Conservation (phyloP, 2,113 vertebrate genomes). For the Isichthys henryi region DNA sequence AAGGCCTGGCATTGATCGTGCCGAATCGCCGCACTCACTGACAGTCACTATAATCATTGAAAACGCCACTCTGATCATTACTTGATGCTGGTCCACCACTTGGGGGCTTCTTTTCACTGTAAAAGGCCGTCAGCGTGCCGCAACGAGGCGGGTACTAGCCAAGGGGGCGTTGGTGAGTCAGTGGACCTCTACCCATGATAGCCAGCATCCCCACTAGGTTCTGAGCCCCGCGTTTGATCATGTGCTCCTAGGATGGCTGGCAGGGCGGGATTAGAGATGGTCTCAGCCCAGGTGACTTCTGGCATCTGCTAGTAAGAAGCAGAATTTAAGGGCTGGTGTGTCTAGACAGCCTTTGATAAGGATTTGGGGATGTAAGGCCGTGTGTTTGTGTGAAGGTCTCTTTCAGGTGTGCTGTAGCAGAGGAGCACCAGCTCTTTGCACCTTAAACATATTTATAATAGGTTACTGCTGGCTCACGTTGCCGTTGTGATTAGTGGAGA, state of each 20-base stretch:
- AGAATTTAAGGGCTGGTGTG: neutral
- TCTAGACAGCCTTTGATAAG: neutral
- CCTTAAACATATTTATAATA: constrained; percentile 72
- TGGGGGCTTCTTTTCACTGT: neutral
- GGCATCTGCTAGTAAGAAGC: neutral
- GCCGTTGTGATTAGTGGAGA: constrained; percentile 46
- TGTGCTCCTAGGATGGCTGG: neutral
- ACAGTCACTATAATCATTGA: constrained; percentile 5
- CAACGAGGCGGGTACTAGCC: too few relatives aligned
- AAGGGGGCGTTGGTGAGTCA: neutral
- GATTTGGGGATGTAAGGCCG: neutral
- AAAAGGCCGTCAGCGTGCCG: neutral
- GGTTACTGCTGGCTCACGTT: constrained; percentile 64
- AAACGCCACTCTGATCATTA: constrained; percentile 11
- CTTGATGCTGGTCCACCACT: constrained; percentile 18
- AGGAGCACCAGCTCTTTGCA: constrained; percentile 56
- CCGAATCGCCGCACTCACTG: constrained; percentile 13
- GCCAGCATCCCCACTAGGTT: neutral
- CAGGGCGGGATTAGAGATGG: neutral
- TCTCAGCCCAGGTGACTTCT: neutral
- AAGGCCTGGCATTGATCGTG: constrained; percentile 42
- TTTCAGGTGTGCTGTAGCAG: constrained; percentile 54
- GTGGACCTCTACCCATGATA: neutral
- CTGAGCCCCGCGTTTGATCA: neutral
- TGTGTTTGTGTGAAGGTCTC: constrained; percentile 37